Base-by-base conservation (phyloP, 2,888 invertebrate genomes). In the Xylophagus ater region DNA sequence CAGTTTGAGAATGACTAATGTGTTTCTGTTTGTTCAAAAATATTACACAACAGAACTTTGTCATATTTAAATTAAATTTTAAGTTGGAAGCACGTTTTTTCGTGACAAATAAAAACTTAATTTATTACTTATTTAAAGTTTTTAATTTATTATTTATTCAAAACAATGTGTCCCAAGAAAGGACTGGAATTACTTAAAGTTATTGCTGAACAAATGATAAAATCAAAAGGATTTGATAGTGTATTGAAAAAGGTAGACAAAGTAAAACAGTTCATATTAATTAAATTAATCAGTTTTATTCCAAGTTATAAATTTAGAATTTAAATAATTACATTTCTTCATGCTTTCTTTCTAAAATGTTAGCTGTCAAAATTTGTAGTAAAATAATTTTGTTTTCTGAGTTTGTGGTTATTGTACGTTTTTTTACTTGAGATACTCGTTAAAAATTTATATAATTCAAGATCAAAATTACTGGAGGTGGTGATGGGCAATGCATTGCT, bases 401-500 rank as follows among this genome's bases (percentile, higher is more conserved):
- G 6, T 23, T 23, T 23, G 6, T 6, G 7, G 23, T 23, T 23
- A 8, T 23, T 10, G 9, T 8, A 6, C 9, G 6, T 10, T 12
- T 12, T 10, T 13, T 30, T 17, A n/a, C 7, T 8, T n/a, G 20
- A 25, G n/a, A 12, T 10, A 24, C 10, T 35, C 9, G 13, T 29
- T 12, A 21, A 28, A 18, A 15, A 13, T 26, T 30, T 34, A 15
- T 40, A 47, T 30, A n/a, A 33, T 29, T 28, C 4, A n/a, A 68
- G 58, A 53, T 63, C 2, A 50, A 49, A 51, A 53, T 65, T 12
- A 58, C 53, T 54, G 68, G 49, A 18, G 78, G 78, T 41, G 78
- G 73, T n/a, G 67, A 78, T 50, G 90, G 90, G 2, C 71, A 68
- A 34, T 79, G 85, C 58, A 59, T 71, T 19, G 86, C 84, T 13